These are phyloP conservation scores for Odobenus rosmarus DNA, from an alignment of 2,113 vertebrate species.

Conservation along the genomic window DNA sequence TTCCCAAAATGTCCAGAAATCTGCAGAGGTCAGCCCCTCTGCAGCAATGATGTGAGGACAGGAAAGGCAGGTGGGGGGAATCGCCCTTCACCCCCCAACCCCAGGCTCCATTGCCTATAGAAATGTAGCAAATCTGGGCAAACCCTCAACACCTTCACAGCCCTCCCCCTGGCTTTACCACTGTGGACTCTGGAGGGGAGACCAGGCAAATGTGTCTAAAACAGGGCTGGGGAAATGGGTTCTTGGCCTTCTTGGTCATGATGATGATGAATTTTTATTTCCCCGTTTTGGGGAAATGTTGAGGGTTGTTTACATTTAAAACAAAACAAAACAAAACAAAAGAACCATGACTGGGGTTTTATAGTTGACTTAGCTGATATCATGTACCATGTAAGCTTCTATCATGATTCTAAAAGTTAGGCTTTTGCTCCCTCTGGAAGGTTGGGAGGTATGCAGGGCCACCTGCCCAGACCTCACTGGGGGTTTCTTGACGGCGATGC, in stretches of 20 bases:
- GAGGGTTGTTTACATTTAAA: neutral
- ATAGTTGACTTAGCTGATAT: neutral
- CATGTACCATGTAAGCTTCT: neutral
- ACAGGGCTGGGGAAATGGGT: fast-evolving
- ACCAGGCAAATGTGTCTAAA: neutral
- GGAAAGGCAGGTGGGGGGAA: too few species aligned
- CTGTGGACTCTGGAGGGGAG: fast-evolving
- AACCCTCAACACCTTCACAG: neutral
- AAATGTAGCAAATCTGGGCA: neutral
- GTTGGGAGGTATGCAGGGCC: neutral
- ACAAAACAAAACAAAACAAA: neutral
- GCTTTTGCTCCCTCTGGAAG: too few species aligned
- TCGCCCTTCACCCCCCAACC: neutral
- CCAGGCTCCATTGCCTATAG: neutral
- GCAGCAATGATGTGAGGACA: neutral
- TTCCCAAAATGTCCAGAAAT: neutral
- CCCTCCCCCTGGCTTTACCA: too few species aligned
- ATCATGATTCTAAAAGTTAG: neutral
- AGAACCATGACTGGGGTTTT: neutral
- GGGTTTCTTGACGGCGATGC: neutral
- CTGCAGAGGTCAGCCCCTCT: neutral
- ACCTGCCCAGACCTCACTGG: neutral
- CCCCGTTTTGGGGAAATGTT: neutral
- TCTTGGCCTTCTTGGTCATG: neutral
- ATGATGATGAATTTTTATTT: neutral